Base-by-base conservation (phyloP, 2,888 invertebrate species). In the Plutella xylostella region DNA sequence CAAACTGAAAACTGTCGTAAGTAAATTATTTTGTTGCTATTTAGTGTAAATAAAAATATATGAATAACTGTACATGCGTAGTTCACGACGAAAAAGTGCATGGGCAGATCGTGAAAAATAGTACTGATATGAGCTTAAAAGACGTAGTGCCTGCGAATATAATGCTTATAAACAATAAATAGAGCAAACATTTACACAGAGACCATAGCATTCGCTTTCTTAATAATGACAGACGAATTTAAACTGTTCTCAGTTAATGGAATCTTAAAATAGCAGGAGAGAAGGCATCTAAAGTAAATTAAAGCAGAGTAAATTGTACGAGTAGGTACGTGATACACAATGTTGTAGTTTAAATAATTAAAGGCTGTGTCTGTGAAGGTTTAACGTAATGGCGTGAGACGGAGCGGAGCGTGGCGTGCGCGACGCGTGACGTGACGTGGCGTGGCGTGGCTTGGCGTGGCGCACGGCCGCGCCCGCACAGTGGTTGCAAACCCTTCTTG, bases 111-210 rank as follows among this genome's bases (percentile, higher is more conserved):
- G 67, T 77, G 74, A 68, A 42, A 43, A 73, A 76, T 85, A 85
- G 85, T 85, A 85, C 87, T 86, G 86, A 86, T 85, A 87, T 85
- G 87, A 87, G 87, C 87, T 87, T 87, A 87, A 75, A 80, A 70
- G 79, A 85, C 72, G 86, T 86, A 86, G 87, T 87, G 87, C 87
- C 87, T 87, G 87, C 86, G 83, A 84, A 74, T 78, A 76, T 48
- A 28, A 76, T 77, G 82, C 82, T 82, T 80, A 65, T 72, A 67
- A 66, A 71, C 73, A 74, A 66, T 67, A 45, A 40, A 57, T 68
- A 64, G 66, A 68, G 65, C 65, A 55, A 63, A 63, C 56, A 46
- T 68, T 53, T 57, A 63, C 60, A 66, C 43, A 66, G 31, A 44
- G 21, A 45, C 44, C 45, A 47, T 31, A 6, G 33, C 43, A 45